Base-by-base conservation (phyloP, 30 jellyfish, hydroid and myxozoan genomes). In the Mastigias papua region DNA sequence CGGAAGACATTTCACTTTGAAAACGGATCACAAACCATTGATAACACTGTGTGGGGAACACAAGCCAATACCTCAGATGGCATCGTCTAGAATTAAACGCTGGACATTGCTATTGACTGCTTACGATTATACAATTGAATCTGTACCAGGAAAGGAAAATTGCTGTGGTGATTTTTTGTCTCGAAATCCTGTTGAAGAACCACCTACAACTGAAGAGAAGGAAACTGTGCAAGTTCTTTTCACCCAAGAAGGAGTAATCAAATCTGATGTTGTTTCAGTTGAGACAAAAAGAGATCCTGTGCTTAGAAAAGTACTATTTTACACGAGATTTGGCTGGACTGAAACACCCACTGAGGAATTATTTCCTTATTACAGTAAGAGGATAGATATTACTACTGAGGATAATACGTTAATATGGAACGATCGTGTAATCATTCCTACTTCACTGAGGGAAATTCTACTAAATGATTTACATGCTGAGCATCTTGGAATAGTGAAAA, bases 391-490 rank as follows among this genome's bases (percentile, higher is more conserved):
- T n/a, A 23, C 80, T 69, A 69, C 34, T 25, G 80, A 30, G 54
- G 54, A 37, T 37, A 37, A 37, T 37, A 37, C 6, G 54, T 37
- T 67, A 23, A 25, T 20, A 11, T 28, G 84, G 62, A 23, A 82
- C 54, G 8, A 22, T 51, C 64, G 1, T n/a, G 58, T 57, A n/a
- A 69, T 78, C 20, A 33, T 78, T 30, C 60, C 89, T 32, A 48
- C 60, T 32, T 25, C 60, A 34, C 16, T 20, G 54, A 42, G 11
- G 54, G 54, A 37, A 37, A 37, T 25, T 21, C 34, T 78, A 17
- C 57, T 78, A 69, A 37, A 26, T 22, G 89, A 63, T 22, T 48
- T 81, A 70, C 91, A 81, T 58, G 60, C 27, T 37, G 54, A 37
- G 54, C 27, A 70, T 19, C 58, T 78, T 23, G 86, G 69, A 25